Evolutionary conservation across 2,797 vertebrate species (phyloP).

Genomic region (Halcyon chelicuti): DNA sequence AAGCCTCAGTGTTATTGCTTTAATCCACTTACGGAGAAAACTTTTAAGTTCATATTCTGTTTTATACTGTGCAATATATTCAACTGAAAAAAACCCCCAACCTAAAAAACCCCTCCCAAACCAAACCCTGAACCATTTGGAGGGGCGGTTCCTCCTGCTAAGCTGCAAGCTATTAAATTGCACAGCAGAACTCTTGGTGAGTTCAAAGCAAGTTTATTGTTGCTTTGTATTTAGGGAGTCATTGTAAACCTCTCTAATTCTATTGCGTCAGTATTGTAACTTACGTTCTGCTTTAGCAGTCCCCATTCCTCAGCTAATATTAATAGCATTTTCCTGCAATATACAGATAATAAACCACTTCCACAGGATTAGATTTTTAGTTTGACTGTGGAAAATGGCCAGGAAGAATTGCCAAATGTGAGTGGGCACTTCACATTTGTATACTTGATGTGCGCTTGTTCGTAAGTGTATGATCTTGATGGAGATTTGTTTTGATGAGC

Average conservation of each 20-base stretch:
- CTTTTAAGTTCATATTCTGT: neutral
- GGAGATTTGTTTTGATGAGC: neutral
- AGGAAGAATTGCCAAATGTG: neutral
- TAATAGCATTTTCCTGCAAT: neutral
- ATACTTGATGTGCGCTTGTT: neutral
- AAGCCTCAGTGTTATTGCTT: neutral
- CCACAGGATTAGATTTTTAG: neutral
- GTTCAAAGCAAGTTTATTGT: slow-evolving; percentile 23
- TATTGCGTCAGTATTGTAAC: neutral
- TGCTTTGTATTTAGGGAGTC: slow-evolving; percentile 20
- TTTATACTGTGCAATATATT: neutral
- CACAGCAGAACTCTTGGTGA: neutral
- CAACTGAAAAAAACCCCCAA: neutral
- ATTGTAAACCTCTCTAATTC: slow-evolving; percentile 3
- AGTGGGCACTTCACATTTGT: neutral
- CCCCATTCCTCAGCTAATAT: neutral
- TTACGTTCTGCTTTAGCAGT: slow-evolving; percentile 24
- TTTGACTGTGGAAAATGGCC: neutral
- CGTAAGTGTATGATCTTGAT: neutral
- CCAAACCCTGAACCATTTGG: neutral
- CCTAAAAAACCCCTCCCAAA: neutral
- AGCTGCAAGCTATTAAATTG: neutral
- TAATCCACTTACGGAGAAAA: neutral
- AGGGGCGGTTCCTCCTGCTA: neutral
- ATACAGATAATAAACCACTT: neutral